A percentile compares a stretch with the other conserved stretches of the same genome.
Evolutionary conservation across 2,797 vertebrate species (phyloP).

Genomic region (Astyanax mexicanus): DNA sequence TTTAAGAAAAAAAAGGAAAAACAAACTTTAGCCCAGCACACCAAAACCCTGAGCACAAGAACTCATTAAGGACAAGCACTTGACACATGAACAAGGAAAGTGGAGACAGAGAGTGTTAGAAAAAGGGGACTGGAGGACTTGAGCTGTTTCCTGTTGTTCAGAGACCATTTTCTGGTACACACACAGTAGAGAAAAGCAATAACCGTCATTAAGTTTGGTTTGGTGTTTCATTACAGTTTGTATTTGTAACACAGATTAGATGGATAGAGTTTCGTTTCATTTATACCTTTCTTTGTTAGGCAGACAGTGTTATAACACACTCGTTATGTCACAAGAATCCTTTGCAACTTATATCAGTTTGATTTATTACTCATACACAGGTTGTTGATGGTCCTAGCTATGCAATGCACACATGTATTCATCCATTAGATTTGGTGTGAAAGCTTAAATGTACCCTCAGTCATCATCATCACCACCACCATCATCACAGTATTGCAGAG

Average conservation of each 20-base stretch:
- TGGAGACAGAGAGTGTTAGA: background rate
- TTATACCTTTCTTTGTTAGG: conserved; percentile 11
- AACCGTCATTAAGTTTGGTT: background rate
- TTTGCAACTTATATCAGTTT: conserved; percentile 21
- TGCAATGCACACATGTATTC: background rate
- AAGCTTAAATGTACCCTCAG: background rate
- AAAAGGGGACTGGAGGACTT: background rate
- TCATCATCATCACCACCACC: too few relatives aligned
- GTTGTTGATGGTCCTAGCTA: conserved; percentile 1
- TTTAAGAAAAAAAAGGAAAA: conserved; percentile 34
- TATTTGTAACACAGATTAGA: conserved; percentile 1
- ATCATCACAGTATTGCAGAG: background rate
- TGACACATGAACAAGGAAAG: conserved; percentile 34
- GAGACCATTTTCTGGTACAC: conserved; percentile 21
- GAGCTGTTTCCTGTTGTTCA: background rate
- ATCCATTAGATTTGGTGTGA: background rate
- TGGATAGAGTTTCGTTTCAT: conserved; percentile 4
- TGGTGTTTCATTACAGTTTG: conserved; percentile 15
- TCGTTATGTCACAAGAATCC: conserved; percentile 8
- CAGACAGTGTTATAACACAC: background rate
- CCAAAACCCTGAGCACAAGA: conserved; percentile 37
- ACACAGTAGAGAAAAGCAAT: conserved; percentile 17
- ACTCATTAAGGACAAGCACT: conserved; percentile 44
- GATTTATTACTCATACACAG: conserved; percentile 4
- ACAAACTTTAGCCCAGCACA: conserved; percentile 32